Conservation (phyloP, 2,888 invertebrate species). For the Chrysotoxum bicinctum region DNA sequence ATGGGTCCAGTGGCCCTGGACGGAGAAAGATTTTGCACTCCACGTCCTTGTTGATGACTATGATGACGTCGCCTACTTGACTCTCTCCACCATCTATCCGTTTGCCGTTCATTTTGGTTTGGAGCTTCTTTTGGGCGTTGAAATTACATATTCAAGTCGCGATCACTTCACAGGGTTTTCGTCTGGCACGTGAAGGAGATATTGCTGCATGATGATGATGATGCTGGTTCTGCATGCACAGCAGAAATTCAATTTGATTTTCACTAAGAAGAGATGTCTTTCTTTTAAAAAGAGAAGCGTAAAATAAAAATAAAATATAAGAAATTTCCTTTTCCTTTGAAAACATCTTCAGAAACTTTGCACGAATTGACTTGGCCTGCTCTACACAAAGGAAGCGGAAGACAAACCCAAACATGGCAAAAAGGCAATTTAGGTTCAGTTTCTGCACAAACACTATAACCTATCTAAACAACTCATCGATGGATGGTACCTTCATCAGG, state of each 20-base stretch:
- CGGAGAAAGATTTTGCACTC: slow-evolving; percentile 36
- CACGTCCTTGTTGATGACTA: slow-evolving; percentile 60
- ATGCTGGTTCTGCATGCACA: slow-evolving; percentile 70
- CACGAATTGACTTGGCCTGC: slow-evolving; percentile 64
- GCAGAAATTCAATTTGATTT: slow-evolving; percentile 71
- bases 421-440: slow-evolving; percentile 62
- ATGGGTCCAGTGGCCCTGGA: slow-evolving; percentile 15
- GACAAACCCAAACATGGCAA: slow-evolving; percentile 45
- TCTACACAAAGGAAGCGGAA: slow-evolving; percentile 57
- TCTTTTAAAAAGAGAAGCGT: slow-evolving; percentile 34
- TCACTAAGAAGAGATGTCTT: slow-evolving; percentile 55
- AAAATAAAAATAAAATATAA: slow-evolving; percentile 33
- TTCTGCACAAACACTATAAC: slow-evolving; percentile 60
- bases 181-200: slow-evolving; percentile 71
- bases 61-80: slow-evolving; percentile 52
- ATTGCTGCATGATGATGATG: slow-evolving; percentile 62
- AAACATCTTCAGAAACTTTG: slow-evolving; percentile 64
- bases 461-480: slow-evolving; percentile 67
- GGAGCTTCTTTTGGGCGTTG: slow-evolving; percentile 41
- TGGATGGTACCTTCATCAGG: slow-evolving; percentile 58
- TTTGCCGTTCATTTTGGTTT: slow-evolving; percentile 37
- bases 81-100: slow-evolving; percentile 40
- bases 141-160: slow-evolving; percentile 71
- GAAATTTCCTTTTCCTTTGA: slow-evolving; percentile 53
- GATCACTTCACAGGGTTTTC: slow-evolving; percentile 71